Evolutionary conservation across 2,113 vertebrate species (phyloP).

Genomic region (Hydrolagus affinis): DNA sequence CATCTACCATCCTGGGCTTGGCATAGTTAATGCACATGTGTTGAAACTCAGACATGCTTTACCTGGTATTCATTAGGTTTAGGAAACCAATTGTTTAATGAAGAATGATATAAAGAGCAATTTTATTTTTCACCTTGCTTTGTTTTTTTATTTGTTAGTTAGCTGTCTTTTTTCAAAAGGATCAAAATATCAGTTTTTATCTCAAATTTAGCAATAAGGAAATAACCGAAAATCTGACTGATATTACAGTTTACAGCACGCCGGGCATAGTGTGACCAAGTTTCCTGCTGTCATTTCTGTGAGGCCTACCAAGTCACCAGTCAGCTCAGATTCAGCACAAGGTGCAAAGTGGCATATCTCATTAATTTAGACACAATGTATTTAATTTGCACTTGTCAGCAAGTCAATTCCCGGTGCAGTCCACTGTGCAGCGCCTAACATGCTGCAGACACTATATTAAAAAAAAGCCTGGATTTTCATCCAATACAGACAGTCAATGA

Average conservation of each 20-base stretch:
- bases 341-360: neutral
- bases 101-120: too few relatives aligned
- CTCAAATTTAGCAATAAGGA: neutral
- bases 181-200: slow-evolving; percentile 12
- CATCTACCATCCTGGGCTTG: too few relatives aligned
- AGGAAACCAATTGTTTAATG: too few relatives aligned
- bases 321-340: neutral
- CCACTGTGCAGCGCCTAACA: neutral
- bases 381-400: slow-evolving; percentile 14
- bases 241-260: neutral
- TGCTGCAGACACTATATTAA: neutral
- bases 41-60: too few relatives aligned
- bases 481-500: too few relatives aligned
- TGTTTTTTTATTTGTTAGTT: neutral
- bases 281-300: too few relatives aligned
- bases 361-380: slow-evolving; percentile 13
- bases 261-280: too few relatives aligned
- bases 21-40: too few relatives aligned
- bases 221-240: slow-evolving; percentile 7
- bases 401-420: slow-evolving; percentile 9
- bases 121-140: too few relatives aligned
- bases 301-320: neutral
- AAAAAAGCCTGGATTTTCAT: neutral
- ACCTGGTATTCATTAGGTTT: too few relatives aligned
- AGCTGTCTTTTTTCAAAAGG: neutral